phyloP scores from a whole-genome alignment of 2,888 invertebrate genomes.

The Catocala sponsa region DNA sequence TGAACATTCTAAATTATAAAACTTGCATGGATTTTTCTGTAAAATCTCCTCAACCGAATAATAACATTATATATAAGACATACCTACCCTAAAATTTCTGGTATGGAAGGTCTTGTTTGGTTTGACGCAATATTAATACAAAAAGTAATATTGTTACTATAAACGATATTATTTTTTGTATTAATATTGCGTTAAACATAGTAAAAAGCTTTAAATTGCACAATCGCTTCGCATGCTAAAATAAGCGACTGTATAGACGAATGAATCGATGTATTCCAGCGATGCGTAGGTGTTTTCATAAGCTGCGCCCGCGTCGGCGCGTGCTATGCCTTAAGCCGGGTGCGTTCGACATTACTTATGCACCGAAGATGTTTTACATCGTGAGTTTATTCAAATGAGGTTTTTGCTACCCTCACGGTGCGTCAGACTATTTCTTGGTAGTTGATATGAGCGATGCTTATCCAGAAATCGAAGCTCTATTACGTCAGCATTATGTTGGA shows the following conservation, averaged over 20 bases:
- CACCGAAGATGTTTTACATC: conserved; percentile 61
- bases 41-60: too few relatives aligned
- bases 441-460: conserved; percentile 20
- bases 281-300: conserved; percentile 57
- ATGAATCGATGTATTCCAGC: conserved; percentile 51
- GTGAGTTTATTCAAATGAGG: conserved; percentile 69
- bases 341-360: conserved; percentile 67
- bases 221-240: conserved; percentile 39
- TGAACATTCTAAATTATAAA: too few relatives aligned
- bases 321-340: conserved; percentile 54
- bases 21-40: too few relatives aligned
- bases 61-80: neutral
- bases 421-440: conserved; percentile 56
- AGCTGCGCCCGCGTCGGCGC: conserved; percentile 53
- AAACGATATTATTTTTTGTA: conserved; percentile 3
- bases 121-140: too few relatives aligned
- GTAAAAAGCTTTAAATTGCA: conserved; percentile 8
- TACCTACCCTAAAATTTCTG: neutral
- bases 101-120: neutral
- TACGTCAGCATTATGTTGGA: neutral
- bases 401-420: conserved; percentile 63
- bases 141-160: too few relatives aligned
- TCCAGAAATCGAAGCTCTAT: neutral
- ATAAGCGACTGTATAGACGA: conserved; percentile 52
- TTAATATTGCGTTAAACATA: conserved; percentile 4